Evolutionary conservation across 2,797 vertebrate species (phyloP).

Genomic region (Diplodus puntazzo): DNA sequence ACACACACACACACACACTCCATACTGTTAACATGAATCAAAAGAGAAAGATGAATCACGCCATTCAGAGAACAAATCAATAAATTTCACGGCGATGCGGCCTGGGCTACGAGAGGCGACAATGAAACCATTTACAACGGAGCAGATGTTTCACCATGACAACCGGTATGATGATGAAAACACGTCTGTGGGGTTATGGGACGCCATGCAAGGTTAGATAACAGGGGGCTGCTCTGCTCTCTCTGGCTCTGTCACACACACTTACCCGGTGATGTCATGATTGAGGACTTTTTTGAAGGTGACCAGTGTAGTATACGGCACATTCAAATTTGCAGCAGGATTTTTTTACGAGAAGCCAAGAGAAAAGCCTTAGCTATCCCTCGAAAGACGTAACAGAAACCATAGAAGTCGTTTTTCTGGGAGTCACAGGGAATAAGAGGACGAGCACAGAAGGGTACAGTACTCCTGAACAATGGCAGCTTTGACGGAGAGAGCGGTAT

Average conservation of each 20-base stretch:
- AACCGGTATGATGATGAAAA: conserved; percentile 75
- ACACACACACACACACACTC: conserved; percentile 18
- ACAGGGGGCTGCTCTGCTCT: conserved; percentile 38
- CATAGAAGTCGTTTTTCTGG: too few species aligned
- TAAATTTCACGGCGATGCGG: conserved; percentile 53
- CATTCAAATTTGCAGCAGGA: neutral
- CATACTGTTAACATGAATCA: conserved; percentile 13
- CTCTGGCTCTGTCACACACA: conserved; percentile 22
- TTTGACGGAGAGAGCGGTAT: conserved; percentile 54
- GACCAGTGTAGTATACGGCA: neutral
- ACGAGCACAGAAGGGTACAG: conserved; percentile 49
- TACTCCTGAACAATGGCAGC: conserved; percentile 65
- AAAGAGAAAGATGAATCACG: conserved; percentile 51
- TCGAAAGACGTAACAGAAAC: conserved; percentile 3
- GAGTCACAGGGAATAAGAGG: neutral
- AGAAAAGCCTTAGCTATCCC: conserved; percentile 1
- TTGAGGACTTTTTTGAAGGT: conserved; percentile 22
- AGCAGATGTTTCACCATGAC: conserved; percentile 87
- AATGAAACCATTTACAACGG: conserved; percentile 82
- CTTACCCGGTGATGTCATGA: conserved; percentile 33
- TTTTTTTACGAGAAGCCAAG: neutral
- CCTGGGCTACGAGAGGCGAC: conserved; percentile 52
- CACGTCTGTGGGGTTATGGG: conserved; percentile 65
- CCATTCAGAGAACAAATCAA: conserved; percentile 64
- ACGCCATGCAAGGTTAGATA: conserved; percentile 66